These are phyloP conservation scores for Drosophila cyrtoloma DNA, from an alignment of 2,888 invertebrate genomes.

Conservation along the genomic window DNA sequence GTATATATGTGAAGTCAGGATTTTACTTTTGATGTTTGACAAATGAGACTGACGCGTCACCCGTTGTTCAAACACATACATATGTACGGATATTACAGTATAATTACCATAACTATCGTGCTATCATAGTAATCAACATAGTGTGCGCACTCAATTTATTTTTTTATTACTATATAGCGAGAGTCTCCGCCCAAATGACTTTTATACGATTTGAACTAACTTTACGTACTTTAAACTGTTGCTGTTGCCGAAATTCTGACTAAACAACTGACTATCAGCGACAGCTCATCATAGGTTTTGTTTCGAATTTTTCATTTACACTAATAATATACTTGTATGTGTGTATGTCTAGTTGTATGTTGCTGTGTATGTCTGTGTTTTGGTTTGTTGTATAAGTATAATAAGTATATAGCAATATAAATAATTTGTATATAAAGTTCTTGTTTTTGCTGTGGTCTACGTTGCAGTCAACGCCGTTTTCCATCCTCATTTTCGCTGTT, in stretches of 20 bases:
- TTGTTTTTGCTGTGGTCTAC: conserved; percentile 76
- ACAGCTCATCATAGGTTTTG: conserved; percentile 51
- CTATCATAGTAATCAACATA: conserved; percentile 39
- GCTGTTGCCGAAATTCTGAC: conserved; percentile 62
- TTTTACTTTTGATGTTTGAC: conserved; percentile 34
- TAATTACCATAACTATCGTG: conserved; percentile 44
- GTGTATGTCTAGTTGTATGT: conserved; percentile 63
- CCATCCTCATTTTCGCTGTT: conserved; percentile 38
- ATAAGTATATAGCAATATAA: conserved; percentile 78
- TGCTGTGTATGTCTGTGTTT: conserved; percentile 67
- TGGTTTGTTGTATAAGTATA: conserved; percentile 74
- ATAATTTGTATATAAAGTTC: conserved; percentile 78
- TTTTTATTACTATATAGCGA: conserved; percentile 24
- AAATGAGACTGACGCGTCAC: conserved; percentile 36
- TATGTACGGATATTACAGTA: conserved; percentile 38
- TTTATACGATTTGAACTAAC: conserved; percentile 63
- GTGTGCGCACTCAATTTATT: conserved; percentile 32
- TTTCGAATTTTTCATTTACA: conserved; percentile 67
- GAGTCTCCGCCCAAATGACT: conserved; percentile 29
- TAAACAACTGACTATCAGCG: conserved; percentile 68
- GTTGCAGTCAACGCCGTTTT: conserved; percentile 68
- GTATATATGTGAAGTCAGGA: conserved; percentile 40
- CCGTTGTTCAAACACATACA: conserved; percentile 21
- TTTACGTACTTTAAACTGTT: conserved; percentile 62
- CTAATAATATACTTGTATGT: conserved; percentile 72